Conservation (phyloP, 2,888 invertebrate genomes). For the Tenthredo livida region DNA sequence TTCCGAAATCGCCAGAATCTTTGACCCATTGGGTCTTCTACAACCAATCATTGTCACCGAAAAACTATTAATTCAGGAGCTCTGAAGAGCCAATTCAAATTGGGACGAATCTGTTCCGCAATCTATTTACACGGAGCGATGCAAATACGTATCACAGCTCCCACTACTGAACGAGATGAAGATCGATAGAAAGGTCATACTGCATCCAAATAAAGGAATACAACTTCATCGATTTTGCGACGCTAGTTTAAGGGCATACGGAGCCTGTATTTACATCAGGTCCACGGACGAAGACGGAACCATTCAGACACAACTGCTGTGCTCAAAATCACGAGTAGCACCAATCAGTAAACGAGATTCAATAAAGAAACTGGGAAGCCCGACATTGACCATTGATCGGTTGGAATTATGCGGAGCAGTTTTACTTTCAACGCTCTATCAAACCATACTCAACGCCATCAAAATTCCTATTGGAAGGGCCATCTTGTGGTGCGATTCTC, state of each 20-base stretch:
- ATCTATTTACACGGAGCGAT: not conserved
- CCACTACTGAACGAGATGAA: not conserved
- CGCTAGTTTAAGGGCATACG: slow-evolving; percentile 48
- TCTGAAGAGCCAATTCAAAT: slow-evolving; percentile 57
- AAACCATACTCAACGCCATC: slow-evolving; percentile 17
- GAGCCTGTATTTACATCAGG: slow-evolving; percentile 50
- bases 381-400: not conserved
- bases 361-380: not conserved
- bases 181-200: not conserved
- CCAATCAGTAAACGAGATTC: slow-evolving; percentile 38
- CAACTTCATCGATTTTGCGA: slow-evolving; percentile 54
- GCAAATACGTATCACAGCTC: not conserved
- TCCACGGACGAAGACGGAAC: slow-evolving; percentile 18
- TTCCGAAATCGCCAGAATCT: slow-evolving; percentile 61
- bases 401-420: slow-evolving; percentile 37
- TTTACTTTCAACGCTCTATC: not conserved
- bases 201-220: not conserved
- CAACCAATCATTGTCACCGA: slow-evolving; percentile 60
- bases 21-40: slow-evolving; percentile 55
- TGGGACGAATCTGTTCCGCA: not conserved
- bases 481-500: slow-evolving; percentile 39
- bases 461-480: not conserved
- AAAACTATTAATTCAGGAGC: slow-evolving; percentile 57
- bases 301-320: slow-evolving; percentile 2
- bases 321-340: slow-evolving; percentile 54